Percentiles rank a stretch among this genome's conserved stretches.
Evolutionary conservation across 2,113 vertebrate species (phyloP).

Genomic region (Mormyrus lacerda): DNA sequence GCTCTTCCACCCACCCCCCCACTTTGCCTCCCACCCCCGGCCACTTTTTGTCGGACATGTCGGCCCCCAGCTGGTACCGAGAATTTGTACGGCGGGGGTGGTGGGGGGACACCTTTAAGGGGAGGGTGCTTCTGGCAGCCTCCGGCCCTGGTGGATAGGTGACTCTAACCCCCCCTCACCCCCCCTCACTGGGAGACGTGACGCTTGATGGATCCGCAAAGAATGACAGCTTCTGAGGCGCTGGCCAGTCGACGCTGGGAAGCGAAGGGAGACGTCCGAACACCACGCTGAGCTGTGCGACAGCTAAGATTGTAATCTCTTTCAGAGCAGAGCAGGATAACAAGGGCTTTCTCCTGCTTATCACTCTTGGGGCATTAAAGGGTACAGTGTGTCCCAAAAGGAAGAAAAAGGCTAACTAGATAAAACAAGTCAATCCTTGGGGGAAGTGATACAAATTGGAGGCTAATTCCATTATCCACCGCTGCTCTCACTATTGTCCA

Average conservation of each 20-base stretch:
- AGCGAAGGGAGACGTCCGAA: constrained; percentile 28
- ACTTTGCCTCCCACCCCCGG: constrained; percentile 37
- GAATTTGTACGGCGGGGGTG: constrained; percentile 30
- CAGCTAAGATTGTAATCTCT: constrained; percentile 59
- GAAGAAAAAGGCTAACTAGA: constrained; percentile 51
- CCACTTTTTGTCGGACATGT: constrained; percentile 46
- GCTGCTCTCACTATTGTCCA: constrained; percentile 42
- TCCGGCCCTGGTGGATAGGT: constrained; percentile 52
- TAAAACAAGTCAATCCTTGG: constrained; percentile 47
- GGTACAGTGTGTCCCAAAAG: constrained; percentile 49
- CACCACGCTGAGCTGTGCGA: constrained; percentile 49
- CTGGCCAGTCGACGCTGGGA: constrained; percentile 72
- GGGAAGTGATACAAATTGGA: constrained; percentile 59
- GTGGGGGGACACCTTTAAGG: constrained; percentile 40
- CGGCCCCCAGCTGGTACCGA: constrained; percentile 52
- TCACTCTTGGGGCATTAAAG: constrained; percentile 44
- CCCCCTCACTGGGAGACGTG: constrained; percentile 22
- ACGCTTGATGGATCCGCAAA: constrained; percentile 50
- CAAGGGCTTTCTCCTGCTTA: constrained; percentile 58
- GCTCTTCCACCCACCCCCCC: constrained; percentile 30
- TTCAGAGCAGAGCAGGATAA: constrained; percentile 54
- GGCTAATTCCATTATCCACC: constrained; percentile 52
- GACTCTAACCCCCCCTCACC: constrained; percentile 22
- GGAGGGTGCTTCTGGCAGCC: constrained; percentile 44
- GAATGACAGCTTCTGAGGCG: constrained; percentile 74